Conservation (phyloP, 37 sponge, comb jelly and placozoan genomes). For the Beroe ovata region DNA sequence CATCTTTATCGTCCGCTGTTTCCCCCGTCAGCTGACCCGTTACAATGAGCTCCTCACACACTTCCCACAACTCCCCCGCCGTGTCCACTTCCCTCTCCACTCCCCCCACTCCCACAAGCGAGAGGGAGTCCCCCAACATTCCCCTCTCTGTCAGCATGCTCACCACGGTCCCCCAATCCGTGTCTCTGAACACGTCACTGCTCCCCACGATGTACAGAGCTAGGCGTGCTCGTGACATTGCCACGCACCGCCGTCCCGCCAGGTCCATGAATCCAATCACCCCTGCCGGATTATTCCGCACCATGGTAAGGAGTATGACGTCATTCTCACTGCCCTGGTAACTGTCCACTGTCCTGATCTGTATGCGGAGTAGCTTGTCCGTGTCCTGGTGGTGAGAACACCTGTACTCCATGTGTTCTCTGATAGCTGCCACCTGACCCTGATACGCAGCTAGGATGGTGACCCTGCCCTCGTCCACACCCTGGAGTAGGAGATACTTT, state of each 20-base stretch:
- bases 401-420: not conserved
- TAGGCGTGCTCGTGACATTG: constrained; percentile 28
- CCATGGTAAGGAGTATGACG: constrained; percentile 5
- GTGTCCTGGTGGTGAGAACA: not conserved
- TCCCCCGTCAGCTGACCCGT: no score
- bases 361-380: not conserved
- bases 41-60: not conserved
- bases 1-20: no score
- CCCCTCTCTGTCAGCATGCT: constrained; percentile 8
- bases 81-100: not conserved
- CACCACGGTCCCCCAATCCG: constrained; percentile 44
- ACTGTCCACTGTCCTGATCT: constrained; percentile 51
- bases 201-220: constrained; percentile 57
- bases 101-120: not conserved
- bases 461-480: not conserved
- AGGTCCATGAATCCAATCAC: constrained; percentile 44
- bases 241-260: constrained; percentile 44
- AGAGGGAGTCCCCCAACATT: constrained; percentile 8
- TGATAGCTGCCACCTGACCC: constrained; percentile 55
- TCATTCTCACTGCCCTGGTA: constrained; percentile 66
- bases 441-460: constrained; percentile 36
- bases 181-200: not conserved
- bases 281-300: not conserved
- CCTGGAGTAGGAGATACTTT: not conserved
- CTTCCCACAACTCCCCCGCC: not conserved